These are phyloP conservation scores for Phaenicophaeus curvirostris DNA, from an alignment of 2,797 vertebrate genomes.

Conservation along the genomic window DNA sequence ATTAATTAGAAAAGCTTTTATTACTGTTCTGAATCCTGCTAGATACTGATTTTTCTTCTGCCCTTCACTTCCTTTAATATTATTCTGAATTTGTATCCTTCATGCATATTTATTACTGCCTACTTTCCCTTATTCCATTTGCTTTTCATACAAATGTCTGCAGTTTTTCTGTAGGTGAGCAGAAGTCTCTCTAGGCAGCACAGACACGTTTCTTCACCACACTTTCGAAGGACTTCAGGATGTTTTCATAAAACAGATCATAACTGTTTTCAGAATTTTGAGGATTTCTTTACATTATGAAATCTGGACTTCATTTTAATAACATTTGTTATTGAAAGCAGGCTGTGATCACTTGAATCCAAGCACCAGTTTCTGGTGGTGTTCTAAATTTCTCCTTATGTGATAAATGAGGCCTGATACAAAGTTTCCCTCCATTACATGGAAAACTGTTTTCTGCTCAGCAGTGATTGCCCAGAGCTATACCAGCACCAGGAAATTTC, in stretches of 20 bases:
- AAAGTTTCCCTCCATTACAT: background rate
- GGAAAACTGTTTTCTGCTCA: background rate
- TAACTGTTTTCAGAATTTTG: constrained; percentile 7
- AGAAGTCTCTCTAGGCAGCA: background rate
- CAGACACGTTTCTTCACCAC: background rate
- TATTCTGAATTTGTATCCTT: background rate
- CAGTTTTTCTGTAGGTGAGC: background rate
- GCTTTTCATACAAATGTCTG: background rate
- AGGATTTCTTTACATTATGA: constrained; percentile 10
- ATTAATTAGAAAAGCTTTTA: background rate
- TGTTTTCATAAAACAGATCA: background rate
- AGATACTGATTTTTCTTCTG: background rate
- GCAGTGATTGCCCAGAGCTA: background rate
- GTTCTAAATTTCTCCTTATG: background rate
- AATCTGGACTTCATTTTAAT: background rate
- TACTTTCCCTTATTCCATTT: background rate
- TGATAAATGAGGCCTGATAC: background rate
- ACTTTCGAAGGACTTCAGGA: background rate
- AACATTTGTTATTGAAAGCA: background rate
- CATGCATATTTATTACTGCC: background rate
- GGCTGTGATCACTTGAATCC: background rate
- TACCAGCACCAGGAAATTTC: background rate
- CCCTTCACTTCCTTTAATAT: background rate
- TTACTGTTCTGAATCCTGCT: background rate
- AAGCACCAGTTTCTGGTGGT: background rate